Evolutionary conservation across 2,113 vertebrate species (phyloP).

Genomic region (Pelusios castaneus): DNA sequence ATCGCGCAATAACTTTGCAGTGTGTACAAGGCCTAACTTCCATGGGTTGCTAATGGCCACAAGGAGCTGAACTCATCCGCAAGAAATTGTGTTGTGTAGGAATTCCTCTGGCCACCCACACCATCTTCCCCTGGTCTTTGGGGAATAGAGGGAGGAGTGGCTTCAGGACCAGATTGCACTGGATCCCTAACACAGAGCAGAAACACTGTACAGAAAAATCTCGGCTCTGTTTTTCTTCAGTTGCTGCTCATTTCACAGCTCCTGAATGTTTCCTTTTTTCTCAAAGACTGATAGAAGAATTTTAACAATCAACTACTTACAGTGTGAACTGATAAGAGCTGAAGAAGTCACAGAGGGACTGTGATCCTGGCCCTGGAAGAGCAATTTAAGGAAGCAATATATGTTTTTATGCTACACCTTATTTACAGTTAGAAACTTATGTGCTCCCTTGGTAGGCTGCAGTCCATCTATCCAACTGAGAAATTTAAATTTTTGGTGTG

Average conservation of each 20-base stretch:
- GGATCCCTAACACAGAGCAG: not conserved
- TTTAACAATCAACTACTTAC: not conserved
- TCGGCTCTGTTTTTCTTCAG: not conserved
- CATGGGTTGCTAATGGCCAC: not conserved
- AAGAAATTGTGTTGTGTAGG: not conserved
- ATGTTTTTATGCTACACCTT: not conserved
- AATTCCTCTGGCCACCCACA: not conserved
- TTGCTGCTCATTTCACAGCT: not conserved
- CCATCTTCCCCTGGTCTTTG: not conserved
- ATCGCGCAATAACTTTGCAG: no score
- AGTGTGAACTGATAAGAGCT: not conserved
- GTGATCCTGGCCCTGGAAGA: not conserved
- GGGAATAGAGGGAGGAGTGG: not conserved
- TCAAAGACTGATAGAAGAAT: not conserved
- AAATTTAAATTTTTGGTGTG: fast-evolving
- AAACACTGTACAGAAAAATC: not conserved
- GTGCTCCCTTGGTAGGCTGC: not conserved
- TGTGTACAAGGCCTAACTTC: no score
- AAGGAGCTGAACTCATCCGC: not conserved
- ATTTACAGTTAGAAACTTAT: not conserved
- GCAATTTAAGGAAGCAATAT: not conserved
- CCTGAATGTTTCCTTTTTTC: not conserved
- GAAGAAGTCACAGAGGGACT: not conserved
- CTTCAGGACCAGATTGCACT: not conserved
- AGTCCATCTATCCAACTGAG: not conserved